Evolutionary conservation across 2,113 vertebrate genomes (phyloP).

Genomic region (Gavialis gangeticus): DNA sequence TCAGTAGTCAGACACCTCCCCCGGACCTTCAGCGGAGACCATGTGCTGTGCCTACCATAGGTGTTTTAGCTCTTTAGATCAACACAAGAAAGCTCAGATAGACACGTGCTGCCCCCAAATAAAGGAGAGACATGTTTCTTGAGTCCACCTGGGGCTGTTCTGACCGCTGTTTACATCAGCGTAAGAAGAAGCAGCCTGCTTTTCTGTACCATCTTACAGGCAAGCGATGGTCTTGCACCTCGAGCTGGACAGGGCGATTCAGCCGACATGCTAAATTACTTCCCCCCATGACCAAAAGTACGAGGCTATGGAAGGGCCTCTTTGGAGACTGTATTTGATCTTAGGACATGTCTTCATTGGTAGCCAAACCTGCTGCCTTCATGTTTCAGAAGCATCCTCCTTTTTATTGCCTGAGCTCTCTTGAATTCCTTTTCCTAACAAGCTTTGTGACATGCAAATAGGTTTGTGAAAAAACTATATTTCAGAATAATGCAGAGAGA

Average conservation of each 20-base stretch:
- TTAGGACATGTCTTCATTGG: rapidly evolving
- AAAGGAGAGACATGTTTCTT: background rate
- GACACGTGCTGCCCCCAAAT: background rate
- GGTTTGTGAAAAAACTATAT: slow-evolving; percentile 58
- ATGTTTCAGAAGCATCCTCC: background rate
- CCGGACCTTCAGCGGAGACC: background rate
- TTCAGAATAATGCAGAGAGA: slow-evolving; percentile 44
- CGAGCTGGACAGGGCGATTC: background rate
- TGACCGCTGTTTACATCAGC: too few species aligned
- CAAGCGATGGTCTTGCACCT: background rate
- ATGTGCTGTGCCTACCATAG: background rate
- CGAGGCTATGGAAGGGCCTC: background rate
- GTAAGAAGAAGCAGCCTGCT: background rate
- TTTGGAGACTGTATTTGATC: background rate
- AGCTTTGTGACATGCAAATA: background rate
- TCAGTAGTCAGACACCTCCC: background rate
- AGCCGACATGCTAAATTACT: background rate
- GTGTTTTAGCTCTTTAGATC: background rate
- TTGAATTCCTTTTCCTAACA: background rate
- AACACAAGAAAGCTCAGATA: too few species aligned
- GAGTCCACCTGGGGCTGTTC: too few species aligned
- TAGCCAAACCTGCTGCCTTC: rapidly evolving
- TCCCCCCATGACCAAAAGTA: background rate
- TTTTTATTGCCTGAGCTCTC: background rate
- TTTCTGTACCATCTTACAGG: background rate